Evolutionary conservation across 2,113 vertebrate species (phyloP).

Genomic region (Saimiri boliviensis): DNA sequence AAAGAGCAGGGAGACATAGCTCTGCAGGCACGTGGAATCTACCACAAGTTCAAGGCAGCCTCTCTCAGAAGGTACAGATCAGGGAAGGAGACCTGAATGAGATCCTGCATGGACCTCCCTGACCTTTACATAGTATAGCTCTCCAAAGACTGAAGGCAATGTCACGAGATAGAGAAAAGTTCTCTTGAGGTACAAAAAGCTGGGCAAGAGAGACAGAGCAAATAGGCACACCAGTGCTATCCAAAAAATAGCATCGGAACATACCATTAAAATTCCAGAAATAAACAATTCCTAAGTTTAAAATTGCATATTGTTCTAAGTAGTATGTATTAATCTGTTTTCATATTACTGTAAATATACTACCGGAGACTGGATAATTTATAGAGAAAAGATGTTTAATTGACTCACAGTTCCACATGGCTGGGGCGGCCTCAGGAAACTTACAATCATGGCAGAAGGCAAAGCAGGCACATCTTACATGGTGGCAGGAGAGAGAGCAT

Average conservation of each 20-base stretch:
- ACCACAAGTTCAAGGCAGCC: too few relatives aligned
- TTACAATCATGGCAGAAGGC: too few relatives aligned
- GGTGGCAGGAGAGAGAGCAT: too few relatives aligned
- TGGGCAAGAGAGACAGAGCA: accelerated
- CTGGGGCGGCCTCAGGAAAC: too few relatives aligned
- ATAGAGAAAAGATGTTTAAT: too few relatives aligned
- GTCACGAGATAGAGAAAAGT: too few relatives aligned
- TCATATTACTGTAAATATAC: too few relatives aligned
- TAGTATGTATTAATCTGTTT: too few relatives aligned
- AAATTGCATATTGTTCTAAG: background rate
- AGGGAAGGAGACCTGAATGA: accelerated
- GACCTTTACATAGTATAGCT: too few relatives aligned
- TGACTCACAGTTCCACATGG: too few relatives aligned
- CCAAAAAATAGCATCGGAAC: accelerated
- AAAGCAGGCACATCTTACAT: too few relatives aligned
- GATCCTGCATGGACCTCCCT: accelerated
- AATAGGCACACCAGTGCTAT: background rate
- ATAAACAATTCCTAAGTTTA: background rate
- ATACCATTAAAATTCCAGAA: background rate
- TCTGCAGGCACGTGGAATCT: accelerated
- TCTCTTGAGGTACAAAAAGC: background rate
- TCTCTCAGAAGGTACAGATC: background rate
- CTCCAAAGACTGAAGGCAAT: background rate
- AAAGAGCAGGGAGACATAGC: background rate
- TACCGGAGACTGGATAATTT: too few relatives aligned